Percentiles rank a stretch among this genome's conserved stretches.
These are phyloP conservation scores for Ylistrum balloti DNA, from an alignment of 1,140 invertebrate genomes.

Conservation along the genomic window DNA sequence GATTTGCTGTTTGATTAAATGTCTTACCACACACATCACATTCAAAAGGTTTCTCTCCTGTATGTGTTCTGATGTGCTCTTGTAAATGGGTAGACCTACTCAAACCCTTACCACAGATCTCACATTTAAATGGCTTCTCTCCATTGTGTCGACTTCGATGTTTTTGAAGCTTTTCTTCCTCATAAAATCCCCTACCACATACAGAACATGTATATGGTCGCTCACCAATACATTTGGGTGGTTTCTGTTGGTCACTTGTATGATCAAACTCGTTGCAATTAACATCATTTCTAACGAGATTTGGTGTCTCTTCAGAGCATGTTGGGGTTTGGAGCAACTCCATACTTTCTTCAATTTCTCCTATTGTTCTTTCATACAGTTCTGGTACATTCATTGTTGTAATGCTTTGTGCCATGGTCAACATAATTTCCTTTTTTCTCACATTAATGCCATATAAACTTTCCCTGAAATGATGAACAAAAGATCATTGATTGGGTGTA, in stretches of 20 bases:
- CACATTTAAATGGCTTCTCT: constrained; percentile 59
- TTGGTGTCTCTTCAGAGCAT: background rate
- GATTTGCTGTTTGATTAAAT: constrained; percentile 48
- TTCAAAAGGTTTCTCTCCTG: constrained; percentile 60
- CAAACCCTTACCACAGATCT: constrained; percentile 57
- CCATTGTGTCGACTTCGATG: constrained; percentile 52
- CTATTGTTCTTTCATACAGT: background rate
- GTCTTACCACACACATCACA: constrained; percentile 66
- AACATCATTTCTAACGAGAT: background rate
- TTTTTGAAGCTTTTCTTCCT: constrained; percentile 73
- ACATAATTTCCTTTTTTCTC: too few species aligned
- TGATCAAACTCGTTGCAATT: background rate
- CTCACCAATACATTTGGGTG: background rate
- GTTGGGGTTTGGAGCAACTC: background rate
- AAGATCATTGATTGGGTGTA: too few species aligned
- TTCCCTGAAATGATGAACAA: too few species aligned
- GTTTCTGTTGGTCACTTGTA: background rate
- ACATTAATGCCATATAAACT: too few species aligned
- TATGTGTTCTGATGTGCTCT: constrained; percentile 67
- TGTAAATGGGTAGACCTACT: constrained; percentile 53
- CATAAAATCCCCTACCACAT: background rate
- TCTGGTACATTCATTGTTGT: background rate
- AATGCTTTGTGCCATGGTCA: background rate
- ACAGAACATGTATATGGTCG: background rate
- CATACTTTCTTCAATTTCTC: background rate